phyloP scores from a whole-genome alignment of 2,888 invertebrate genomes.

The Portevinia maculata region DNA sequence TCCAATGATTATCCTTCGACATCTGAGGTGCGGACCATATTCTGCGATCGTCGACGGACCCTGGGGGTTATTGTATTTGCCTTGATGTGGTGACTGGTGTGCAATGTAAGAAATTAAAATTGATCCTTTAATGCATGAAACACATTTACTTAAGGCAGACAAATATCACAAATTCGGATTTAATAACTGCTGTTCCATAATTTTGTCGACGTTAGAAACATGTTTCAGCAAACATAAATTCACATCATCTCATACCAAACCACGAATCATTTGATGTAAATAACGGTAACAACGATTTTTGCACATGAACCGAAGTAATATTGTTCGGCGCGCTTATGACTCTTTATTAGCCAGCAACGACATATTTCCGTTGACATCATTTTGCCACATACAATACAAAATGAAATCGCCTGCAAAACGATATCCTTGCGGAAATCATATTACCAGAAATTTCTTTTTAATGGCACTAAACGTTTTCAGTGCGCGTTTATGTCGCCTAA shows the following conservation, averaged over 20 bases:
- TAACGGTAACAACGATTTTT: constrained; percentile 32
- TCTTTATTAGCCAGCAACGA: constrained; percentile 67
- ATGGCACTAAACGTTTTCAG: constrained; percentile 70
- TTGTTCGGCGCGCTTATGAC: constrained; percentile 43
- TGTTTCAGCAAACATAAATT: constrained; percentile 6
- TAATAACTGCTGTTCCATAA: too few species aligned
- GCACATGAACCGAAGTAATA: constrained; percentile 56
- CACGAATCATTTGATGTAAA: constrained; percentile 16
- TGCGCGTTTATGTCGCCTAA: constrained; percentile 22
- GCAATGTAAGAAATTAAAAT: not conserved
- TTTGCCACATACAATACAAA: constrained; percentile 52
- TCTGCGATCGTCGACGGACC: not conserved
- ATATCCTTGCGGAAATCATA: constrained; percentile 74
- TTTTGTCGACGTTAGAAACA: not conserved
- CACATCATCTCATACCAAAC: constrained; percentile 11
- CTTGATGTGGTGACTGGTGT: too few species aligned
- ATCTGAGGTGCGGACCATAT: not conserved
- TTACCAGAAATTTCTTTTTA: constrained; percentile 73
- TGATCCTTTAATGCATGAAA: too few species aligned
- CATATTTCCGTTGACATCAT: constrained; percentile 65
- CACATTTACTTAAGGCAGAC: too few species aligned
- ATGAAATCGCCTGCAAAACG: constrained; percentile 71
- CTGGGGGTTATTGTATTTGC: not conserved
- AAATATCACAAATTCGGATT: too few species aligned
- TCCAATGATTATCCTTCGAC: constrained; percentile 4